These are phyloP conservation scores for Drosophila greeni DNA, from an alignment of 2,888 invertebrate species.

Conservation along the genomic window DNA sequence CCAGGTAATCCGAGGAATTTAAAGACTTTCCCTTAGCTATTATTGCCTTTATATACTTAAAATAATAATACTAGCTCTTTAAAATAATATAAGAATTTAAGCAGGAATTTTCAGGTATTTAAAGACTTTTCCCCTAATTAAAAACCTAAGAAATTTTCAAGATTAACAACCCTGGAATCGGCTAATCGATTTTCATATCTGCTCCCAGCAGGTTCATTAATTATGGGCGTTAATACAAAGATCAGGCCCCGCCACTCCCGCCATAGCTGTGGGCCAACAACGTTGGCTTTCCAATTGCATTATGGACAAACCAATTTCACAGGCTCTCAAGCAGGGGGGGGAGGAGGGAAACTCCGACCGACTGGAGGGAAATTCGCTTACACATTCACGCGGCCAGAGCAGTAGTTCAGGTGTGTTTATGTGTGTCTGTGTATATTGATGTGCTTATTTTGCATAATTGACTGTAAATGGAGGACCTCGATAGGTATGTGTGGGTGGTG, in stretches of 20 bases:
- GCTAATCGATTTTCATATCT: slow-evolving; percentile 29
- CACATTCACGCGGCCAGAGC: slow-evolving; percentile 14
- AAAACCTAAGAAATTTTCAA: not conserved
- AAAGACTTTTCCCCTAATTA: not conserved
- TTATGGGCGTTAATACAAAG: slow-evolving; percentile 51
- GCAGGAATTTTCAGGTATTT: no score
- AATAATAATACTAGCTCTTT: not conserved
- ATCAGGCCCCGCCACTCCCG: slow-evolving; percentile 29
- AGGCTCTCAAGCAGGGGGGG: not conserved
- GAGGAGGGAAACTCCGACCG: no score
- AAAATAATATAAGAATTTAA: not conserved
- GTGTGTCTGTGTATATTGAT: slow-evolving; percentile 38
- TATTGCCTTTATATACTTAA: no score
- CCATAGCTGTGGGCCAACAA: slow-evolving; percentile 17
- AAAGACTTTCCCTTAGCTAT: no score
- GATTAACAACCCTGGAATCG: not conserved
- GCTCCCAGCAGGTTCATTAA: slow-evolving; percentile 39
- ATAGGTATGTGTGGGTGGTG: slow-evolving; percentile 4
- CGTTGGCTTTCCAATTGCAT: slow-evolving; percentile 50
- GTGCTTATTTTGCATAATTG: slow-evolving; percentile 66
- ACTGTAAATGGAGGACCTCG: slow-evolving; percentile 57
- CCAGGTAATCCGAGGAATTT: no score
- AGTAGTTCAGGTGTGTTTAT: slow-evolving; percentile 15
- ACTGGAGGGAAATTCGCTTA: not conserved
- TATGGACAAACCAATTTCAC: slow-evolving; percentile 44